Evolutionary conservation across 53 echinoderm and acorn worm genomes (phyloP).

Genomic region (Zoroaster sp.): DNA sequence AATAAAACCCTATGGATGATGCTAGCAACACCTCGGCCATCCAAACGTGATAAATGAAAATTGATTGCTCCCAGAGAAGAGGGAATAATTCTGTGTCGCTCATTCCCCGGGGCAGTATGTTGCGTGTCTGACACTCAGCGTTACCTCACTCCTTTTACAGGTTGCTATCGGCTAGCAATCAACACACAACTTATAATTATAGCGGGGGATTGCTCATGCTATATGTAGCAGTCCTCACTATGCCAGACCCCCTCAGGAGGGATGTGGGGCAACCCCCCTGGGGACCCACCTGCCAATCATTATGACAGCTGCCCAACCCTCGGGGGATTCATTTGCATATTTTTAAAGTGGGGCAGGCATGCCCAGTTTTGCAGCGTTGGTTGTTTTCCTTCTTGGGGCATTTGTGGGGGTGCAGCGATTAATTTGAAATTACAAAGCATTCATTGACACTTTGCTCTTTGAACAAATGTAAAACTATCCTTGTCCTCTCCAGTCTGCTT

Average conservation of each 20-base stretch:
- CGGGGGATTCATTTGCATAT: constrained; percentile 46
- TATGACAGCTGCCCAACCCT: constrained; percentile 51
- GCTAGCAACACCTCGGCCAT: constrained; percentile 38
- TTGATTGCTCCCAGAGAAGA: constrained; percentile 46
- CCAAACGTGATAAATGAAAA: constrained; percentile 60
- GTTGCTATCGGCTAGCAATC: constrained; percentile 20
- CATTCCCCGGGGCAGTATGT: constrained; percentile 35
- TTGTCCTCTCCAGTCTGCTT: too few relatives aligned
- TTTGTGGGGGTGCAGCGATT: not conserved
- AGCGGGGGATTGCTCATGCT: constrained; percentile 18
- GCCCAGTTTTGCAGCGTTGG: not conserved
- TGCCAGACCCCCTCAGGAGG: not conserved
- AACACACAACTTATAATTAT: constrained; percentile 33
- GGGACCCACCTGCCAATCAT: constrained; percentile 53
- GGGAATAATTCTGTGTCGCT: constrained; percentile 46
- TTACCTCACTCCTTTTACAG: not conserved
- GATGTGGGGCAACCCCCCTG: not conserved
- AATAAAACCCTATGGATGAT: constrained; percentile 3
- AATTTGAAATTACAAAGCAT: constrained; percentile 38
- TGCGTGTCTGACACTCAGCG: constrained; percentile 30
- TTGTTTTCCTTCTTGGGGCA: constrained; percentile 31
- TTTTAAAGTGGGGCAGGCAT: constrained; percentile 25
- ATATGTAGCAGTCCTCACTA: constrained; percentile 25
- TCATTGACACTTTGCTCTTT: constrained; percentile 28
- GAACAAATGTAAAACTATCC: not conserved